Evolutionary conservation across 1,140 invertebrate species (phyloP).

Genomic region (Pseudomyrmex concolor): DNA sequence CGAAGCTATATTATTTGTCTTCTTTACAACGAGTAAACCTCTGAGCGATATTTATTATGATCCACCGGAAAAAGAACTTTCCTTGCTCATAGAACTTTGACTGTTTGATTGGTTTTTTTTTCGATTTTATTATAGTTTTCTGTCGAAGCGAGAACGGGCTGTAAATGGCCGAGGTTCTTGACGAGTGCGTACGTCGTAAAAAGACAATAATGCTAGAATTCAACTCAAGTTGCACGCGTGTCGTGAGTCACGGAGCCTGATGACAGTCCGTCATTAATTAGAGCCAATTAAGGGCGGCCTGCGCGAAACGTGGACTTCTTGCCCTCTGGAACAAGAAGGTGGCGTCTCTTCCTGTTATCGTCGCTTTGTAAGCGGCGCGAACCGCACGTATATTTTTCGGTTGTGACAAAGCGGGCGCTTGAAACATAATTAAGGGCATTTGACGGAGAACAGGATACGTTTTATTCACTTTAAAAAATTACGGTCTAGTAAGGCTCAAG

Average conservation of each 20-base stretch:
- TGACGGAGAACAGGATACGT: slow-evolving; percentile 59
- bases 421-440: slow-evolving; percentile 65
- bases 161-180: too few species aligned
- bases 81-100: not conserved
- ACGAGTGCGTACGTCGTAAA: slow-evolving; percentile 16
- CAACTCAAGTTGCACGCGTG: slow-evolving; percentile 43
- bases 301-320: slow-evolving; percentile 64
- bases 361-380: not conserved
- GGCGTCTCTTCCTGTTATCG: slow-evolving; percentile 55
- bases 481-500: slow-evolving; percentile 51
- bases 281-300: slow-evolving; percentile 75
- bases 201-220: slow-evolving; percentile 39
- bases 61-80: not conserved
- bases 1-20: too few species aligned
- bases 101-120: not conserved
- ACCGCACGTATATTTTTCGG: not conserved
- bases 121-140: not conserved
- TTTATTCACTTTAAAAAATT: slow-evolving; percentile 76
- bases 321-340: slow-evolving; percentile 57
- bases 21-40: too few species aligned
- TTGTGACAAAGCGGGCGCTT: not conserved
- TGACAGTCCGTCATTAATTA: slow-evolving; percentile 74
- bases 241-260: slow-evolving; percentile 55
- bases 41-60: not conserved
- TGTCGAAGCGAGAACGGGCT: too few species aligned